Evolutionary conservation across 2,888 invertebrate species (phyloP).

Genomic region (Acanthoscelides obtectus): DNA sequence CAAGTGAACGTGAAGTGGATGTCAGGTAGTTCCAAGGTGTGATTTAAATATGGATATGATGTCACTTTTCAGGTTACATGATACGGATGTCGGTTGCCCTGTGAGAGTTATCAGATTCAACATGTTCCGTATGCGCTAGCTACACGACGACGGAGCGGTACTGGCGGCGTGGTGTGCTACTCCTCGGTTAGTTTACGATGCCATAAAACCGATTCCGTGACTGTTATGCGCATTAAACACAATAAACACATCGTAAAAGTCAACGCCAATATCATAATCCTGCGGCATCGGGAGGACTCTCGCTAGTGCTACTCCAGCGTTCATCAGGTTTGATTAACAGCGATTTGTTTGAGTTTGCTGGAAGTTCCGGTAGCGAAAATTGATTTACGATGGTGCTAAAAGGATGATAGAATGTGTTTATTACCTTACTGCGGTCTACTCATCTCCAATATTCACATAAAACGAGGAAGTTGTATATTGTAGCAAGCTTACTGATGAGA

Average conservation of each 20-base stretch:
- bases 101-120: neutral
- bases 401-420: neutral
- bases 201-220: slow-evolving; percentile 44
- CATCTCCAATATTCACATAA: neutral
- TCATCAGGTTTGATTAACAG: neutral
- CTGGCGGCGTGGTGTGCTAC: neutral
- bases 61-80: too few relatives aligned
- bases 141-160: neutral
- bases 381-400: neutral
- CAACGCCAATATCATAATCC: slow-evolving; percentile 43
- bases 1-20: too few relatives aligned
- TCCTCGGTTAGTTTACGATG: slow-evolving; percentile 25
- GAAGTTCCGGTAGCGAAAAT: neutral
- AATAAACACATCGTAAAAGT: slow-evolving; percentile 44
- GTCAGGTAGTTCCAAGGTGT: too few relatives aligned
- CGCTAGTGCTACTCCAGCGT: neutral
- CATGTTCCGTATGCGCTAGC: neutral
- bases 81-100: neutral
- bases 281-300: slow-evolving; percentile 10
- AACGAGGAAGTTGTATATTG: too few relatives aligned
- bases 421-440: neutral
- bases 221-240: slow-evolving; percentile 46
- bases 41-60: too few relatives aligned
- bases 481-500: too few relatives aligned
- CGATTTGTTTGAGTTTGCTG: neutral